These are phyloP conservation scores for Tanypteryx hageni DNA, from an alignment of 2,888 invertebrate species.

Conservation along the genomic window DNA sequence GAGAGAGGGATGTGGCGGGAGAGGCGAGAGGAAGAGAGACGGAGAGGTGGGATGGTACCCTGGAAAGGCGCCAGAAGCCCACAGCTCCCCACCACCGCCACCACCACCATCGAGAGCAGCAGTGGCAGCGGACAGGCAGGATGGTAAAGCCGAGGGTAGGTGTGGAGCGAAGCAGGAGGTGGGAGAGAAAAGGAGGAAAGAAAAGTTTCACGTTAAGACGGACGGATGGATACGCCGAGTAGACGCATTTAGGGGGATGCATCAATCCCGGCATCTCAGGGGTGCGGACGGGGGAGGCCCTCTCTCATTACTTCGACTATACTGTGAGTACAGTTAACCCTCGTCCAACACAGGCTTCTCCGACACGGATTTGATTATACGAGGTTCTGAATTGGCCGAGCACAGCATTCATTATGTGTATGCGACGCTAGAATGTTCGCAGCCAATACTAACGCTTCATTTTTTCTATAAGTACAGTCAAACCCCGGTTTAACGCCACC, in stretches of 20 bases:
- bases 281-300: no score
- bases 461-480: no score
- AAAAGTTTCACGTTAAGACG: conserved; percentile 1
- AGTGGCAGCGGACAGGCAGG: background rate
- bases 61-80: conserved; percentile 50
- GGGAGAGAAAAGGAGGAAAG: background rate
- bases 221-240: conserved; percentile 5
- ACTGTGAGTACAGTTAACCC: no score
- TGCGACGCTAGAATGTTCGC: no score
- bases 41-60: background rate
- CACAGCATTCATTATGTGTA: no score
- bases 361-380: no score
- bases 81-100: background rate
- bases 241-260: background rate
- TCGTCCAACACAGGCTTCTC: no score
- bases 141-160: background rate
- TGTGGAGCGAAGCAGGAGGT: background rate
- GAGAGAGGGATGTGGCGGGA: background rate
- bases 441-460: no score
- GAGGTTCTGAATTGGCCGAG: no score
- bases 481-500: no score
- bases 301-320: no score
- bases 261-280: background rate
- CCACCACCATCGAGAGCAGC: background rate
- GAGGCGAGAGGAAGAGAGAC: no score